These are phyloP conservation scores for Vanessa tameamea DNA, from an alignment of 1,140 invertebrate species.

Conservation along the genomic window DNA sequence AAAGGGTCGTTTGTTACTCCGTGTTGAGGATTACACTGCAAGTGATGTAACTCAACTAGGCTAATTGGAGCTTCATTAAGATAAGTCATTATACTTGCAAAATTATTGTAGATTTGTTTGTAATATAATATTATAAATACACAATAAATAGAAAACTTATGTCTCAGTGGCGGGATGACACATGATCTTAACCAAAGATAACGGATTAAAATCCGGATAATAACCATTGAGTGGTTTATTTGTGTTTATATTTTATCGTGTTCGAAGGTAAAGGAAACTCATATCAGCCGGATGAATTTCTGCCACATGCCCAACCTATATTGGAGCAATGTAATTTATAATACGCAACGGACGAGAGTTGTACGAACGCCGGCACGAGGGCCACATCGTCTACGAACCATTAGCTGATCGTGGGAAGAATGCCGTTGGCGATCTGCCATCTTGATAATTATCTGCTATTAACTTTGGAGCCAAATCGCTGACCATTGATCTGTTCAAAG, in stretches of 20 bases:
- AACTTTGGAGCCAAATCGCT: constrained; percentile 19
- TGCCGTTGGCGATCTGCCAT: constrained; percentile 27
- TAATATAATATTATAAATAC: no score
- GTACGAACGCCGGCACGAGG: neutral
- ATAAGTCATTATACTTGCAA: neutral
- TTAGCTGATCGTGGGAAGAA: constrained; percentile 16
- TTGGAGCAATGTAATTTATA: neutral
- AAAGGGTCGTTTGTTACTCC: constrained; percentile 5
- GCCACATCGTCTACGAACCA: neutral
- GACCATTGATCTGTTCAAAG: neutral
- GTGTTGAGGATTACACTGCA: neutral
- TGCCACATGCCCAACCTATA: no score
- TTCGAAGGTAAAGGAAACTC: no score
- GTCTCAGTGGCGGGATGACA: no score
- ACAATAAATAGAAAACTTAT: no score
- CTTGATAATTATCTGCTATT: constrained; percentile 36
- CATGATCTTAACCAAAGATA: no score
- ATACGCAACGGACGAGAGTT: constrained; percentile 1
- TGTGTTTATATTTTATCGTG: no score
- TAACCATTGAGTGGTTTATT: no score
- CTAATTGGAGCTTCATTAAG: neutral
- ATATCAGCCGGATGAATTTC: no score
- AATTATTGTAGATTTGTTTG: no score
- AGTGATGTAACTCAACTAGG: neutral
- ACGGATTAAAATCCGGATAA: no score